Percentiles rank a stretch among this genome's conserved stretches.
Conservation (phyloP, 2,797 vertebrate genomes). For the Poecilia velifera region DNA sequence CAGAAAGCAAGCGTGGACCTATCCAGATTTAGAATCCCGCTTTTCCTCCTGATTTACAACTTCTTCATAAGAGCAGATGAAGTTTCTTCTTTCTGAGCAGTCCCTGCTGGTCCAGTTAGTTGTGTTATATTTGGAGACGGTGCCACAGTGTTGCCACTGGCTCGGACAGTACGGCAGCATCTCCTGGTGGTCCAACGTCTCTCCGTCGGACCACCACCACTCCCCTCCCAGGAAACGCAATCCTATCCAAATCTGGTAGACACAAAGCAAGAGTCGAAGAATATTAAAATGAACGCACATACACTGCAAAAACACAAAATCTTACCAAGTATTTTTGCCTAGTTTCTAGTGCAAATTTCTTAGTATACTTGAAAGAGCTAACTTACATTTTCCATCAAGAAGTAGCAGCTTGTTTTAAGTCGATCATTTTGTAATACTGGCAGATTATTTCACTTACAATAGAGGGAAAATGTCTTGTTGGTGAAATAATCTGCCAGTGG, state of each 20-base stretch:
- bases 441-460: too few relatives aligned
- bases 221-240: slow-evolving; percentile 47
- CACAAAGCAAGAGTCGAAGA: neutral
- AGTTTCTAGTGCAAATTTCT: too few relatives aligned
- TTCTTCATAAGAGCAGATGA: slow-evolving; percentile 32
- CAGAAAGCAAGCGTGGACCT: neutral
- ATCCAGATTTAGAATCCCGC: neutral
- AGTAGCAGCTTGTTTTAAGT: too few relatives aligned
- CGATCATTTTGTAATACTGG: too few relatives aligned
- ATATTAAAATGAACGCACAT: neutral
- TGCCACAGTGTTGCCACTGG: slow-evolving; percentile 40
- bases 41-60: accelerated
- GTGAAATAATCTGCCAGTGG: too few relatives aligned
- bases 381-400: too few relatives aligned
- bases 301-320: too few relatives aligned
- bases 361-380: too few relatives aligned
- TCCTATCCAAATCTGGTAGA: slow-evolving; percentile 53
- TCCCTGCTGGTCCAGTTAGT: slow-evolving; percentile 24
- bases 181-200: accelerated
- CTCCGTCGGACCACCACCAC: slow-evolving; percentile 50
- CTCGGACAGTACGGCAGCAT: slow-evolving; percentile 33
- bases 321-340: too few relatives aligned
- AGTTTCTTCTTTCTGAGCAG: slow-evolving; percentile 60
- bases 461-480: too few relatives aligned
- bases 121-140: slow-evolving; percentile 23